Conservation (phyloP, 2,113 vertebrate species). For the Zeus faber region DNA sequence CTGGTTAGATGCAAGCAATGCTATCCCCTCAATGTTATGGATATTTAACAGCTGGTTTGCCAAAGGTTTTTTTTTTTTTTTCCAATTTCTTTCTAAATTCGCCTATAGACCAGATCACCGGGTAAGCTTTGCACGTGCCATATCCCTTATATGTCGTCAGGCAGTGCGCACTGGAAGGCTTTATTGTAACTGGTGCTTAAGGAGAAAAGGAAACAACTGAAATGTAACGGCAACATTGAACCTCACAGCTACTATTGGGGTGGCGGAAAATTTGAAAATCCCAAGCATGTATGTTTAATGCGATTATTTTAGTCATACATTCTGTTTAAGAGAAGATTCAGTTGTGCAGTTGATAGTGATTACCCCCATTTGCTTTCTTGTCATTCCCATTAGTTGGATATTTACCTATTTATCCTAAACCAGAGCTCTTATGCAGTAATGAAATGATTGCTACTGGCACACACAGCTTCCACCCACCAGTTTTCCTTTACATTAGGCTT, state of each 20-base stretch:
- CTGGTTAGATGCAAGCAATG: slow-evolving; percentile 5
- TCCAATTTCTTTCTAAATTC: neutral
- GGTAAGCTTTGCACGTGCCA: neutral
- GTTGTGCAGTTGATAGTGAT: neutral
- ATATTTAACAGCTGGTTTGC: neutral
- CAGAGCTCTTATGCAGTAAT: neutral
- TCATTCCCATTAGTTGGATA: neutral
- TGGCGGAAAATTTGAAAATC: neutral
- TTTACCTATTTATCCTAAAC: neutral
- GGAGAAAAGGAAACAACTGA: neutral
- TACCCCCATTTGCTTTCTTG: neutral
- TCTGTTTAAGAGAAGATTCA: neutral
- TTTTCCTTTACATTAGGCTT: too few species aligned
- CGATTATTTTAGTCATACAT: too few species aligned
- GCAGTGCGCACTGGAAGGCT: too few species aligned
- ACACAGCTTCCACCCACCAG: neutral
- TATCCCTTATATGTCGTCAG: neutral
- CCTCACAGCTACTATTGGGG: neutral
- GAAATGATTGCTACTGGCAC: neutral
- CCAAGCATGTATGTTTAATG: neutral
- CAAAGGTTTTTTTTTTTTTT: neutral
- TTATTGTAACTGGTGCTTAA: neutral
- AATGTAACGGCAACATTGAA: neutral
- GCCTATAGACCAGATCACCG: neutral
- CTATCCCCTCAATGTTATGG: neutral